These are phyloP conservation scores for Hydractinia echinata DNA, from an alignment of 30 jellyfish, hydroid and myxozoan species.

Conservation along the genomic window DNA sequence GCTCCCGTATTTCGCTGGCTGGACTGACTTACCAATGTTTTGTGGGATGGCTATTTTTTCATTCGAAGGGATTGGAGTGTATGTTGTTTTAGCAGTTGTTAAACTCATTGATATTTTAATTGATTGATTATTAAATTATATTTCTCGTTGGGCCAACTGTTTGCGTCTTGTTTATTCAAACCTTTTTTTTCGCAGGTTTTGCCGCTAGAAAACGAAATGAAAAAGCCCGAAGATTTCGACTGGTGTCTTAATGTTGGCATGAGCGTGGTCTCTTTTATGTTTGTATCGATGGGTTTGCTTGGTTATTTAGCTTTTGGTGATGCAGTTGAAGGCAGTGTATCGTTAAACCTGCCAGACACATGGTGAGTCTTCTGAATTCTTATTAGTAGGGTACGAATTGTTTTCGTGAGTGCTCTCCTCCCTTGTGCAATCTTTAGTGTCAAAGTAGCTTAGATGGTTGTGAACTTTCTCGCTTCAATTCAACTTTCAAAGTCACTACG, in stretches of 20 bases:
- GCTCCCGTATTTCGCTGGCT: constrained; percentile 78
- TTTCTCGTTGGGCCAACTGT: not conserved
- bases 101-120: not conserved
- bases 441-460: too few species aligned
- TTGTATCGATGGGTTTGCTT: constrained; percentile 70
- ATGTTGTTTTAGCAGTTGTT: not conserved
- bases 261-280: constrained; percentile 81
- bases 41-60: constrained; percentile 86
- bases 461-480: too few species aligned
- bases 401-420: constrained; percentile 3
- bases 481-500: too few species aligned
- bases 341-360: constrained; percentile 76
- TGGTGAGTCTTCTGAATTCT: constrained; percentile 29
- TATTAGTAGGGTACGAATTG: not conserved
- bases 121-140: not conserved
- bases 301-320: constrained; percentile 83
- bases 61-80: constrained; percentile 99
- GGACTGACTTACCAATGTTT: constrained; percentile 72
- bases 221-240: constrained; percentile 92
- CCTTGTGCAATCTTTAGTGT: not conserved
- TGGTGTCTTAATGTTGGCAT: constrained; percentile 92
- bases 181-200: constrained; percentile 62
- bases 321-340: constrained; percentile 53
- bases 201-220: constrained; percentile 92
- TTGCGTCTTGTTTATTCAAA: not conserved